Evolutionary conservation across 2,888 invertebrate species (phyloP).

Genomic region (Dasypolia templi): DNA sequence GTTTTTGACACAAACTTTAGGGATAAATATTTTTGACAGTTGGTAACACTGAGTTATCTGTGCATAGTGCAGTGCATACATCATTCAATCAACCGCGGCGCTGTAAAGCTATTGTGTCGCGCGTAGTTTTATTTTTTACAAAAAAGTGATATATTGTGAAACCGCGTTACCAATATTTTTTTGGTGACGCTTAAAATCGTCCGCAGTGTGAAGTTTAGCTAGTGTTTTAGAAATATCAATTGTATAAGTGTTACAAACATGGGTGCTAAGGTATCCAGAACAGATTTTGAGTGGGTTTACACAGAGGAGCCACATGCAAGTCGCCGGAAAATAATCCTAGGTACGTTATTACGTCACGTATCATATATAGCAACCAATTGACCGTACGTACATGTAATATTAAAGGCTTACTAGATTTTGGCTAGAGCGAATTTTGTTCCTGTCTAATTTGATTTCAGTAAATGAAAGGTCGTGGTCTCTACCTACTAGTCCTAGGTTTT

Average conservation of each 20-base stretch:
- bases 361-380: constrained; percentile 33
- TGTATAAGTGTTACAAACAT: constrained; percentile 87
- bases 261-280: constrained; percentile 98
- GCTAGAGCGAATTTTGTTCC: background rate
- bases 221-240: constrained; percentile 42
- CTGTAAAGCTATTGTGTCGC: constrained; percentile 8
- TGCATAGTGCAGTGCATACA: too few species aligned
- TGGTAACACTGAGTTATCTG: too few species aligned
- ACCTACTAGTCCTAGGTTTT: background rate
- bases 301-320: constrained; percentile 99
- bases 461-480: constrained; percentile 4
- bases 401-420: constrained; percentile 22
- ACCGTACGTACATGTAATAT: constrained; percentile 21
- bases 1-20: too few species aligned
- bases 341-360: constrained; percentile 89
- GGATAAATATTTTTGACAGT: too few species aligned
- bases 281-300: constrained; percentile 99
- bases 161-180: constrained; percentile 4
- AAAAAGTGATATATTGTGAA: constrained; percentile 27
- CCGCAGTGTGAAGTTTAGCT: constrained; percentile 30
- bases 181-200: constrained; percentile 8
- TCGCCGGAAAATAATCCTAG: constrained; percentile 97
- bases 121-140: constrained; percentile 4
- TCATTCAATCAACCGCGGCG: constrained; percentile 40
- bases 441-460: background rate